Conservation (phyloP, 1,140 invertebrate species). For the Brachionus plicatilis region DNA sequence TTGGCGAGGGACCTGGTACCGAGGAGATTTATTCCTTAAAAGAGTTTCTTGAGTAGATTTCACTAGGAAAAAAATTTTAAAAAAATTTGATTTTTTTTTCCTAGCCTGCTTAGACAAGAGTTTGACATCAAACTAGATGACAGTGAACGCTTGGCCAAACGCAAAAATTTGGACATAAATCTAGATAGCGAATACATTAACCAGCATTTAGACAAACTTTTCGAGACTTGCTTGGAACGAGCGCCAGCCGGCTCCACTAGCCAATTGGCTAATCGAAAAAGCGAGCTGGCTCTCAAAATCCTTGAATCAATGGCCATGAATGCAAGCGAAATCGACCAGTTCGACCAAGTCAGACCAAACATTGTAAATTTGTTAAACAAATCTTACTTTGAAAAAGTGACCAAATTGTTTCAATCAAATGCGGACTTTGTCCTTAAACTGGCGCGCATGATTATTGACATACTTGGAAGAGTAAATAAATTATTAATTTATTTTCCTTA, state of each 20-base stretch:
- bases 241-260: neutral
- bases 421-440: neutral
- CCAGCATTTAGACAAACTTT: neutral
- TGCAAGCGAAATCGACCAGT: neutral
- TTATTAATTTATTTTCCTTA: too few relatives aligned
- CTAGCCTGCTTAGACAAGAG: neutral
- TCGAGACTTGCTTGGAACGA: neutral
- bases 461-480: slow-evolving; percentile 2
- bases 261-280: neutral
- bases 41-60: neutral
- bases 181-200: neutral
- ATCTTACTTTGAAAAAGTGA: neutral
- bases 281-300: slow-evolving; percentile 10
- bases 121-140: slow-evolving; percentile 10
- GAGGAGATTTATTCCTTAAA: neutral
- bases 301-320: neutral
- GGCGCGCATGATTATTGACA: neutral
- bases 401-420: neutral
- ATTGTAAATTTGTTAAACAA: neutral
- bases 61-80: neutral
- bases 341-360: neutral
- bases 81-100: neutral
- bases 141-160: neutral
- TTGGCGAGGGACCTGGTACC: neutral
- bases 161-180: neutral